These are phyloP conservation scores for Pygmarrhopalites habei DNA, from an alignment of 1,140 invertebrate genomes.

Conservation along the genomic window DNA sequence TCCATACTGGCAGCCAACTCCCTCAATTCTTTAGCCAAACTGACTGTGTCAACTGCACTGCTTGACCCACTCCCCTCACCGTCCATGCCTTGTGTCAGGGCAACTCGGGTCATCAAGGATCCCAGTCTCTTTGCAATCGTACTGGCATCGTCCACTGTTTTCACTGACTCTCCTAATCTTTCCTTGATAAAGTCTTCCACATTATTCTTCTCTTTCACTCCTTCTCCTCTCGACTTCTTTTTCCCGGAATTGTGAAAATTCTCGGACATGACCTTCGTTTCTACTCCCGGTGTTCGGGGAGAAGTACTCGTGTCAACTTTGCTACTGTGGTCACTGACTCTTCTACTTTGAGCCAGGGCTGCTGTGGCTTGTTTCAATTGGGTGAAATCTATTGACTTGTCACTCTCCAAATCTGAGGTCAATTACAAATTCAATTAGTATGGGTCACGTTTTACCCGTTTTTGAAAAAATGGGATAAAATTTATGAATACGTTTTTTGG, in stretches of 20 bases:
- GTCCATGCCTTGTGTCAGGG: not conserved
- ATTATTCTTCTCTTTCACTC: not conserved
- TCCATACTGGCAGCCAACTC: slow-evolving; percentile 5
- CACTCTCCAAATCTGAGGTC: no score
- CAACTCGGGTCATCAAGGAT: not conserved
- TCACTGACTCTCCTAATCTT: slow-evolving; percentile 1
- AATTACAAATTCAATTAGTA: no score
- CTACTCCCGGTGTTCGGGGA: not conserved
- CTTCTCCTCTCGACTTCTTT: not conserved
- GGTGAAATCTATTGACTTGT: not conserved
- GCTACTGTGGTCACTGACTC: not conserved
- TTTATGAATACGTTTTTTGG: no score
- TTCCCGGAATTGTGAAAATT: not conserved
- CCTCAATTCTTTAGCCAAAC: slow-evolving; percentile 2
- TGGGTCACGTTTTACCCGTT: no score
- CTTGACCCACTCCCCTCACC: not conserved
- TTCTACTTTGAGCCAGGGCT: not conserved
- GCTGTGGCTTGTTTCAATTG: not conserved
- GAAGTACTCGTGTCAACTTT: not conserved
- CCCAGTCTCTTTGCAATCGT: not conserved
- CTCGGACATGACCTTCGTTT: no score
- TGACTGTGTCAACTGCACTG: not conserved
- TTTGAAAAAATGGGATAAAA: no score
- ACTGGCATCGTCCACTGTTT: not conserved
- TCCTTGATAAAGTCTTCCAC: not conserved